Base-by-base conservation (phyloP, 2,113 vertebrate species). In the Anas platyrhynchos region DNA sequence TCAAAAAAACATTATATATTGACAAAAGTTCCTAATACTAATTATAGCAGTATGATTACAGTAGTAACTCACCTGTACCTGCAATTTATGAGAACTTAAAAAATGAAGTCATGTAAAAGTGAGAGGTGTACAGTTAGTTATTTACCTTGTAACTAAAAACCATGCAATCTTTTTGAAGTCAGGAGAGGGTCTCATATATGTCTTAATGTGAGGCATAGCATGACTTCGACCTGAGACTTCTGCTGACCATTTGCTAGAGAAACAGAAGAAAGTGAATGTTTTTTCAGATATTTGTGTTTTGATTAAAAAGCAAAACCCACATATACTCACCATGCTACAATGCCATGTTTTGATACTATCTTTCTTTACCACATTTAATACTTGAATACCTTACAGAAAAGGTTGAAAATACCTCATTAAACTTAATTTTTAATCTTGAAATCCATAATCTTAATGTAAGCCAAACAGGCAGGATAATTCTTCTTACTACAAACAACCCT, bases 151-250 rank as follows among this genome's bases (percentile, higher is more conserved):
- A 83, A 99, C 98, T 11, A 99, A 98, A 96, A 99, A 99, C 99
- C 99, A 99, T 9, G 99, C 98, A 8, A 99, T 98, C 94, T 98
- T 95, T 83, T 97, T 97, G 96, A 98, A 99, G 97, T 99, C 99
- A 69, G 98, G 98, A 27, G 99, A 99, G 3, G 91, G 79, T 93
- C 99, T 99, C 98, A 99, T 98, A 66, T 99, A 99, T 0, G 99
- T 99, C 97, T 99, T 99, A 88, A 99, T 99, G 93, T 99, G 99
- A 29, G 99, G 99, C 96, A 99, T 99, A 29, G 99, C 99, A 2
- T 95, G 98, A 97, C 98, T 99, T 62, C 99, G 98, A 59, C 99
- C 99, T 0, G 99, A 99, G 1, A 97, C 88, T 88, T 99, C 98
- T 3, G 99, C 99, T 32, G 98, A 98, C 99, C 99, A 99, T 56